Evolutionary conservation across 2,113 vertebrate species (phyloP).

Genomic region (Perca flavescens): DNA sequence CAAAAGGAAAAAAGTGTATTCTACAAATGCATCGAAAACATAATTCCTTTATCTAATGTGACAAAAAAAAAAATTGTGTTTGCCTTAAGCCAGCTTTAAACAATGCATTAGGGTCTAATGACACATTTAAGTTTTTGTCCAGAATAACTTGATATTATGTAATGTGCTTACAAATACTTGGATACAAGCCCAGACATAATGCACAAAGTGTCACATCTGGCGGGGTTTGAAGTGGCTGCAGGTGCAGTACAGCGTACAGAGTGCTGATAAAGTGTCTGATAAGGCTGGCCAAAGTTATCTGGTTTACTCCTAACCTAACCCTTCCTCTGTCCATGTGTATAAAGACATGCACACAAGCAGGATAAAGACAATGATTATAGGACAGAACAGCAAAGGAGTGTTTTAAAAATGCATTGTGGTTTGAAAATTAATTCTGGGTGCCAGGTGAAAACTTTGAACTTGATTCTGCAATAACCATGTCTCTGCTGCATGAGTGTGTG

Average conservation of each 20-base stretch:
- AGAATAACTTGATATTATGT: conserved; percentile 17
- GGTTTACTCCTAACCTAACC: conserved; percentile 2
- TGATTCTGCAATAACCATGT: conserved; percentile 34
- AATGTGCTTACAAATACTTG: conserved; percentile 5
- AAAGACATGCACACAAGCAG: conserved; percentile 2
- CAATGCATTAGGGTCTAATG: background rate
- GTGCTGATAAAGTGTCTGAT: conserved; percentile 1
- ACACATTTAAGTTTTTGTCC: background rate
- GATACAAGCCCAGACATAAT: conserved; percentile 3
- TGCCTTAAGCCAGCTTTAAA: background rate
- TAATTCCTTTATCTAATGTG: background rate
- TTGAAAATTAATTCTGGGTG: background rate
- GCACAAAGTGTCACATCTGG: background rate
- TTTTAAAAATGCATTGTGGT: conserved; percentile 10
- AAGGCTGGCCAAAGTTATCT: background rate
- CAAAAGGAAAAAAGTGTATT: background rate
- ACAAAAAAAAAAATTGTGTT: background rate
- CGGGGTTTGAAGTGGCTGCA: conserved; percentile 20
- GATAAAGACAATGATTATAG: background rate
- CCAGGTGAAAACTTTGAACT: conserved; percentile 43
- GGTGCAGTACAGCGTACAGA: conserved; percentile 8
- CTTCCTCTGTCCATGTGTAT: background rate
- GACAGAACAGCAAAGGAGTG: background rate
- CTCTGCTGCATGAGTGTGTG: conserved; percentile 3
- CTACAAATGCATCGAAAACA: background rate